A percentile compares a stretch with the other conserved stretches of the same genome.
Evolutionary conservation across 2,113 vertebrate species (phyloP).

Genomic region (Dipodomys stephensi): DNA sequence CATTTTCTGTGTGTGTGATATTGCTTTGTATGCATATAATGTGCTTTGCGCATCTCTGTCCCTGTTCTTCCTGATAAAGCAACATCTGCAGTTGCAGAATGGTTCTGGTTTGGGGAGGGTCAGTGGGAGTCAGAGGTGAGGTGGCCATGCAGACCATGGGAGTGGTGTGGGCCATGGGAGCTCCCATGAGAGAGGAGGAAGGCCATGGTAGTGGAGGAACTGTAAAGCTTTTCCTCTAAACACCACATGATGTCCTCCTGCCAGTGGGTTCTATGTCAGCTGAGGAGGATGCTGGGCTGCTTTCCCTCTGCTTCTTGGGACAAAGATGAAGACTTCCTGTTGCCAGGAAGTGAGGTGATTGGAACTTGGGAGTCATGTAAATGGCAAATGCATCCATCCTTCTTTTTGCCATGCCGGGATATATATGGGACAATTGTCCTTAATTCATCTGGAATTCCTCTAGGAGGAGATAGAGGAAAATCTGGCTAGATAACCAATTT

Average conservation of each 20-base stretch:
- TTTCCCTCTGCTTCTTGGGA: slow-evolving; percentile 86
- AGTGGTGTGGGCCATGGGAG: slow-evolving; percentile 84
- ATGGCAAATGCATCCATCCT: slow-evolving; percentile 88
- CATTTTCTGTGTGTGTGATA: neutral
- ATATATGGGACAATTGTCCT: slow-evolving; percentile 90
- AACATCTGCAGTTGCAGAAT: slow-evolving; percentile 85
- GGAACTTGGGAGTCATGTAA: slow-evolving; percentile 90
- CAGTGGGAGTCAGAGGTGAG: slow-evolving; percentile 84
- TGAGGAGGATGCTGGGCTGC: slow-evolving; percentile 73
- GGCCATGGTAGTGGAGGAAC: slow-evolving; percentile 92
- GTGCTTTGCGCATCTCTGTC: no score
- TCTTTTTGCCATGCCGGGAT: slow-evolving; percentile 92
- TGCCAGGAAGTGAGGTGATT: slow-evolving; percentile 79
- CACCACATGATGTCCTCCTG: slow-evolving; percentile 87
- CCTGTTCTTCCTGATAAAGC: neutral
- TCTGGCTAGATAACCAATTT: slow-evolving; percentile 95
- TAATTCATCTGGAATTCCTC: slow-evolving; percentile 92
- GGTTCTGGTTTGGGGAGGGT: slow-evolving; percentile 79
- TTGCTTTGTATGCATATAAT: no score
- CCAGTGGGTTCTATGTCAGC: slow-evolving; percentile 95
- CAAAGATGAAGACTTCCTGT: slow-evolving; percentile 90
- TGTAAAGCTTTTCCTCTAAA: slow-evolving; percentile 82
- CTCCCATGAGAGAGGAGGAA: slow-evolving; percentile 91
- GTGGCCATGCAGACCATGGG: slow-evolving; percentile 91
- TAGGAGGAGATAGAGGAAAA: slow-evolving; percentile 91